Evolutionary conservation across 1,140 invertebrate species (phyloP).

Genomic region (Platyscapa corneri): DNA sequence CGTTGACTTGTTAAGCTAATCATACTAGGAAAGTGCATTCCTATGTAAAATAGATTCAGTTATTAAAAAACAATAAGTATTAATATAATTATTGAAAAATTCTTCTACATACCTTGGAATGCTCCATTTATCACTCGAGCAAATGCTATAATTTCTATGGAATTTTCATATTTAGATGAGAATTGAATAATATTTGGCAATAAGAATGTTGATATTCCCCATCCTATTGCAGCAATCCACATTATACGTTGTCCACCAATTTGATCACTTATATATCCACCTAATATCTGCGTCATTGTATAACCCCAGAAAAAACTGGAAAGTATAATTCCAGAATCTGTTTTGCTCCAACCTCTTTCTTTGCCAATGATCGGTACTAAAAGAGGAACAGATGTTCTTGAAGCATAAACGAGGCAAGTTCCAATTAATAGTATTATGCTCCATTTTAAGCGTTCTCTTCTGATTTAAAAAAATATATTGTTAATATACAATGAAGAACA

Average conservation of each 20-base stretch:
- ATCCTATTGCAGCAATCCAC: conserved; percentile 78
- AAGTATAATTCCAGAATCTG: conserved; percentile 81
- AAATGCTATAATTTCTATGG: conserved; percentile 78
- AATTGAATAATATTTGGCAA: conserved; percentile 80
- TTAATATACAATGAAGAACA: neutral
- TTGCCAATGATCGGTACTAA: conserved; percentile 79
- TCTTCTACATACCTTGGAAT: conserved; percentile 77
- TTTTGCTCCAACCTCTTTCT: conserved; percentile 83
- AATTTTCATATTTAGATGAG: conserved; percentile 75
- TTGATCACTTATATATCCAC: conserved; percentile 81
- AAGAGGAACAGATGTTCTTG: conserved; percentile 81
- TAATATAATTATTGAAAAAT: neutral
- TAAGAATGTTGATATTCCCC: conserved; percentile 81
- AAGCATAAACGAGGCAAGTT: conserved; percentile 81
- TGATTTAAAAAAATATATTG: conserved; percentile 53
- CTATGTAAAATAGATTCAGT: conserved; percentile 58
- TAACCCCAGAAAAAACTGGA: conserved; percentile 88
- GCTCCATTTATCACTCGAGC: conserved; percentile 80
- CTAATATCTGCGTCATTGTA: conserved; percentile 82
- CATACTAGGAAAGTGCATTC: conserved; percentile 84
- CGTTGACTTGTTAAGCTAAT: conserved; percentile 82
- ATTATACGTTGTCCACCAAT: conserved; percentile 82
- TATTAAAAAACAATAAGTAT: conserved; percentile 22
- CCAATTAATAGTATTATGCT: conserved; percentile 79
- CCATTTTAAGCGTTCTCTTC: conserved; percentile 77